Percentiles rank a stretch among this genome's conserved stretches.
Conservation (phyloP, 2,888 invertebrate species). For the Cepaea hortensis region DNA sequence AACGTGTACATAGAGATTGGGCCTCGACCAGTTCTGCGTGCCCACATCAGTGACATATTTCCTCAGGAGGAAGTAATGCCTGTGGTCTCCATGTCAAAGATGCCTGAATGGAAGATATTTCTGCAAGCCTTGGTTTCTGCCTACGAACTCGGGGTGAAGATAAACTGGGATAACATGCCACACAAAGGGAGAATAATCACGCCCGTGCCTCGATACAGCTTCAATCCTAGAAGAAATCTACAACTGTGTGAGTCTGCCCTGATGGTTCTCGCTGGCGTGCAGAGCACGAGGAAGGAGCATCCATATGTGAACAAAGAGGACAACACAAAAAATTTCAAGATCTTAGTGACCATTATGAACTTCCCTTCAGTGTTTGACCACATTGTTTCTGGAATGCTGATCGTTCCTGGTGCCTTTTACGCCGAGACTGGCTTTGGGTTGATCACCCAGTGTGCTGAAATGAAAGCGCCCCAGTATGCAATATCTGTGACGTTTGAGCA, state of each 20-base stretch:
- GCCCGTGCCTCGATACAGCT: slow-evolving; percentile 56
- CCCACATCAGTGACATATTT: slow-evolving; percentile 55
- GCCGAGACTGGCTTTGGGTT: slow-evolving; percentile 60
- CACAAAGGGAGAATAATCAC: slow-evolving; percentile 40
- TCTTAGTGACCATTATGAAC: slow-evolving; percentile 35
- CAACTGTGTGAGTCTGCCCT: slow-evolving; percentile 46
- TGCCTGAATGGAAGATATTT: slow-evolving; percentile 47
- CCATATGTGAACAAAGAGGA: slow-evolving; percentile 46
- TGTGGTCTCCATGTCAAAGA: slow-evolving; percentile 52
- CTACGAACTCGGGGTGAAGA: slow-evolving; percentile 52
- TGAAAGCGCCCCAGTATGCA: slow-evolving; percentile 43
- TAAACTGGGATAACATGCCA: slow-evolving; percentile 52
- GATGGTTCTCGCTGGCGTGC: slow-evolving; percentile 44
- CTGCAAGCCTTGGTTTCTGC: slow-evolving; percentile 46
- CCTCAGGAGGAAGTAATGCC: slow-evolving; percentile 41
- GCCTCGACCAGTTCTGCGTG: slow-evolving; percentile 60
- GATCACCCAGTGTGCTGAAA: slow-evolving; percentile 38
- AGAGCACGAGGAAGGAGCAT: slow-evolving; percentile 45
- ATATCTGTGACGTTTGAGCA: slow-evolving; percentile 50
- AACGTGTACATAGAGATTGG: slow-evolving; percentile 66
- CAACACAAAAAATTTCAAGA: slow-evolving; percentile 36
- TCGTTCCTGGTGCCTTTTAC: slow-evolving; percentile 59
- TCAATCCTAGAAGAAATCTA: slow-evolving; percentile 52
- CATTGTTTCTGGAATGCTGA: slow-evolving; percentile 53
- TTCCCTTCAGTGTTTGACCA: slow-evolving; percentile 57